Conservation (phyloP, 2,113 vertebrate genomes). For the Ifrita kowaldi region DNA sequence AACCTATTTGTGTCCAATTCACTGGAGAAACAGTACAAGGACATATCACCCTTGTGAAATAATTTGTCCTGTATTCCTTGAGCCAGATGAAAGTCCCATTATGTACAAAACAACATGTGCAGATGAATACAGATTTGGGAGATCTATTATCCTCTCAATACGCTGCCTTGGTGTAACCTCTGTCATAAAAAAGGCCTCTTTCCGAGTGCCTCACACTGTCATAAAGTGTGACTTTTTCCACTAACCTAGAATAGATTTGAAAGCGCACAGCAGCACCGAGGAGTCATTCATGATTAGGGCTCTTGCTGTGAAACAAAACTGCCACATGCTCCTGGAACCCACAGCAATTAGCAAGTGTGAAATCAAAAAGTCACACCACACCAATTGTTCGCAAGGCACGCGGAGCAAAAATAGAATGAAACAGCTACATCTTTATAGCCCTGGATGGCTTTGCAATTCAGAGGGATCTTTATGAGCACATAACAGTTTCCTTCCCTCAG, state of each 20-base stretch:
- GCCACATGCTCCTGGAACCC: not conserved
- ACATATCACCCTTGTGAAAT: slow-evolving; percentile 36
- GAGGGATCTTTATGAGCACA: not conserved
- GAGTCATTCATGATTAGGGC: not conserved
- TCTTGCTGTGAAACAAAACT: slow-evolving; percentile 23
- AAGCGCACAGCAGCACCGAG: not conserved
- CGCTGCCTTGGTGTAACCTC: not conserved
- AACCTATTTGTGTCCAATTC: slow-evolving; percentile 21
- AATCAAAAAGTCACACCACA: not conserved
- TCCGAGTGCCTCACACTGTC: not conserved
- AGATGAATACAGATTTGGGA: slow-evolving; percentile 25
- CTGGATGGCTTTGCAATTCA: not conserved
- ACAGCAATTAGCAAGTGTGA: not conserved
- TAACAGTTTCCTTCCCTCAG: not conserved
- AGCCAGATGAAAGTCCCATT: slow-evolving; percentile 21
- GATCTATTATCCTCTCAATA: not conserved
- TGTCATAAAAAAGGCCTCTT: not conserved
- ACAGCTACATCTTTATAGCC: not conserved
- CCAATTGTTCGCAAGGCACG: not conserved
- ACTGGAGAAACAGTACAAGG: slow-evolving; percentile 4
- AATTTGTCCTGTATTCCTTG: slow-evolving; percentile 17
- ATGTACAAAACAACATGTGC: not conserved
- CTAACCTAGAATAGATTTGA: not conserved
- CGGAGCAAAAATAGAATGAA: not conserved
- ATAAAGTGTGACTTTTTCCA: not conserved